These are phyloP conservation scores for Ambastaia sidthimunki DNA, from an alignment of 2,797 vertebrate genomes.

Conservation along the genomic window DNA sequence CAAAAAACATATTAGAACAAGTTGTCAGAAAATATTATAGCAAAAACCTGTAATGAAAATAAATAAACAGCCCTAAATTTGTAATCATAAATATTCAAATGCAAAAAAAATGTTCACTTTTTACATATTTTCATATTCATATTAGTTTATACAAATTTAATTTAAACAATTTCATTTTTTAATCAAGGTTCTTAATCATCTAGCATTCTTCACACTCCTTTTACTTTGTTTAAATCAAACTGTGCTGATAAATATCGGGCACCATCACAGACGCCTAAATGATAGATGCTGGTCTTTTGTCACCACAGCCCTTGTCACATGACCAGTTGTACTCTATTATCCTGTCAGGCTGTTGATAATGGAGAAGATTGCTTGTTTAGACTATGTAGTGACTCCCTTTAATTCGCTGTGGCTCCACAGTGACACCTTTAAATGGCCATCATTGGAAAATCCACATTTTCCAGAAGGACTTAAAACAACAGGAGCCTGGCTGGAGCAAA, in stretches of 20 bases:
- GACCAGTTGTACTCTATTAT: conserved; percentile 87
- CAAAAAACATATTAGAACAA: background rate
- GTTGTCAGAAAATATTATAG: background rate
- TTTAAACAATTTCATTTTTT: background rate
- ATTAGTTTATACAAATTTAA: background rate
- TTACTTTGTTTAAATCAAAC: conserved; percentile 3
- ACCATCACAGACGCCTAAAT: conserved; percentile 41
- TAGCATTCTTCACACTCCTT: background rate
- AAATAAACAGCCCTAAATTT: background rate
- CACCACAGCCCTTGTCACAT: conserved; percentile 63
- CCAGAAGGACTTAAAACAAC: conserved; percentile 83
- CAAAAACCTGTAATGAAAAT: background rate
- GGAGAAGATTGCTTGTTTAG: conserved; percentile 91
- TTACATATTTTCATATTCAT: background rate
- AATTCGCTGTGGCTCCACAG: conserved; percentile 93
- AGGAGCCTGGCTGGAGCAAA: conserved; percentile 79
- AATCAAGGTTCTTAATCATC: too few relatives aligned
- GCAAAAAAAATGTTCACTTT: background rate
- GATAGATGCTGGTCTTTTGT: conserved; percentile 62
- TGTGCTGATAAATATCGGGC: conserved; percentile 14
- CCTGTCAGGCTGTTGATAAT: conserved; percentile 87
- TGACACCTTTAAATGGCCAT: conserved; percentile 92
- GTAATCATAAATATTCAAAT: background rate
- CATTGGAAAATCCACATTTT: conserved; percentile 90
- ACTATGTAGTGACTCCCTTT: conserved; percentile 86